phyloP scores from a whole-genome alignment of 2,888 invertebrate species.

The Tinea trinotella region DNA sequence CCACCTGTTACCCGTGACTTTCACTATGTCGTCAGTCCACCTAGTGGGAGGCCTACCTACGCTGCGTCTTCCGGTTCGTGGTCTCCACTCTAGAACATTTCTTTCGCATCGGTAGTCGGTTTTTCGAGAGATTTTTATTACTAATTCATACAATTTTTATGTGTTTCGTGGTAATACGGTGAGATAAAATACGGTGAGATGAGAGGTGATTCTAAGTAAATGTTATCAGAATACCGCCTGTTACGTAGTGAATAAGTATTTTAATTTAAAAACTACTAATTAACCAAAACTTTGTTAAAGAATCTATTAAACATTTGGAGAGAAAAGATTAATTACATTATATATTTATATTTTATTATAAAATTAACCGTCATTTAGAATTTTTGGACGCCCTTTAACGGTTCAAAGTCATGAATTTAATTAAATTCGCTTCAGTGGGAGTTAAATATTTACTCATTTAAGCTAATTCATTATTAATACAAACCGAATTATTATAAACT shows the following conservation, averaged over 20 bases:
- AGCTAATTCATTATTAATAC: not conserved
- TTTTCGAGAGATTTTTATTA: too few relatives aligned
- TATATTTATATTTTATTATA: too few relatives aligned
- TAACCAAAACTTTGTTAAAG: not conserved
- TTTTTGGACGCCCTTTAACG: constrained; percentile 1
- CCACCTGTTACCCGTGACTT: too few relatives aligned
- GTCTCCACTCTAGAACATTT: too few relatives aligned
- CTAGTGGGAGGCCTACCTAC: too few relatives aligned
- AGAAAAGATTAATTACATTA: constrained; percentile 6
- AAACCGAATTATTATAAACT: not conserved
- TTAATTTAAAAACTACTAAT: not conserved
- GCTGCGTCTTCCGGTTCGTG: too few relatives aligned
- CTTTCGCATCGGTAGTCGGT: too few relatives aligned
- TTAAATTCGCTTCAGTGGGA: not conserved
- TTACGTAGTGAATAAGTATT: not conserved
- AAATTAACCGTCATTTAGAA: not conserved
- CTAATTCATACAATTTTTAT: too few relatives aligned
- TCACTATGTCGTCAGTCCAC: too few relatives aligned
- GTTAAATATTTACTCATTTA: constrained; percentile 2
- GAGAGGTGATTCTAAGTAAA: too few relatives aligned
- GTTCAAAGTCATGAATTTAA: constrained; percentile 6
- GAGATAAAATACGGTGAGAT: too few relatives aligned
- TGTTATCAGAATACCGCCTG: not conserved
- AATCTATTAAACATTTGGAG: constrained; percentile 19
- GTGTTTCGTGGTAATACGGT: too few relatives aligned